phyloP scores from a whole-genome alignment of 2,888 invertebrate genomes.

The Nomada ruficornis region DNA sequence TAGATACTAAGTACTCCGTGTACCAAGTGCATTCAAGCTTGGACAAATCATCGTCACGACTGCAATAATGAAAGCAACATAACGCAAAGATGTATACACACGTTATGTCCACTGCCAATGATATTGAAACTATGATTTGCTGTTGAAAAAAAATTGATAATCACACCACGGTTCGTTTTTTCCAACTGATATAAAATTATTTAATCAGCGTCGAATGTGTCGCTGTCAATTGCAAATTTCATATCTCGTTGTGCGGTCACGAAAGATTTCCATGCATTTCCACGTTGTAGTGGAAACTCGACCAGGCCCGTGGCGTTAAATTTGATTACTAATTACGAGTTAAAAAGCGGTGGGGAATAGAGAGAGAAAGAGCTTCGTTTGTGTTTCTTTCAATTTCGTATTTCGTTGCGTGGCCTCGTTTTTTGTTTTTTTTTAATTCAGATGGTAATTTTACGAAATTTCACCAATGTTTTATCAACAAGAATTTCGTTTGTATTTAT shows the following conservation, averaged over 20 bases:
- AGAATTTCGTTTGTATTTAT: too few species aligned
- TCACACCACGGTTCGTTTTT: too few species aligned
- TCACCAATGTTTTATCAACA: too few species aligned
- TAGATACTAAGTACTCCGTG: slow-evolving; percentile 2
- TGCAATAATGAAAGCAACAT: neutral
- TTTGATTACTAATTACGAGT: neutral
- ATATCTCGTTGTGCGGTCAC: neutral
- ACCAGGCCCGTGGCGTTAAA: neutral
- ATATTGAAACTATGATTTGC: neutral
- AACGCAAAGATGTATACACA: neutral
- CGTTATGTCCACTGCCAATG: neutral
- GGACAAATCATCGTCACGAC: slow-evolving; percentile 35
- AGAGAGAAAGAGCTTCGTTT: too few species aligned
- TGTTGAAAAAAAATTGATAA: too few species aligned
- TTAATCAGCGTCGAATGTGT: too few species aligned
- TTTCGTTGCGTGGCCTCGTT: too few species aligned
- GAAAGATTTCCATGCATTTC: neutral
- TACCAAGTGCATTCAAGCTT: slow-evolving; percentile 24
- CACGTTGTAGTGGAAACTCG: neutral
- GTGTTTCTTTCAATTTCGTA: too few species aligned
- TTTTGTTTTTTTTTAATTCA: too few species aligned
- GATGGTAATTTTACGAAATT: too few species aligned
- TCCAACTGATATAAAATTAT: too few species aligned
- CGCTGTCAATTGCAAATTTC: neutral
- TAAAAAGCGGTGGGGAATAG: neutral